phyloP scores from a whole-genome alignment of 2,797 vertebrate species.

The Amphiprion clarkii region DNA sequence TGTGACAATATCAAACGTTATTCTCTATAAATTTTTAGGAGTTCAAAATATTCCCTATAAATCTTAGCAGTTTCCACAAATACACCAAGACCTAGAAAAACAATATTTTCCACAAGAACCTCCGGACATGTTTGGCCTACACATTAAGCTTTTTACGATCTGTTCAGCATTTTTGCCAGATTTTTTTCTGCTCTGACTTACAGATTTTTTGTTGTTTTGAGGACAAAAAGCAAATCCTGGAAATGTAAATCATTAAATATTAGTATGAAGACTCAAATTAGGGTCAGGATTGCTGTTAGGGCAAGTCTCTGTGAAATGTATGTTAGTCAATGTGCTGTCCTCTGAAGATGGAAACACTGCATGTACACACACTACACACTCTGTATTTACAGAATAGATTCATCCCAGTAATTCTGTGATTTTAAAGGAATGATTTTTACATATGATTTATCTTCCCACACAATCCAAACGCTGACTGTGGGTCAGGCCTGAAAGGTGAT shows the following conservation, averaged over 20 bases:
- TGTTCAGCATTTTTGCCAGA: no score
- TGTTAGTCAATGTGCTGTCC: background rate
- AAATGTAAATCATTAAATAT: background rate
- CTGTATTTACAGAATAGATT: background rate
- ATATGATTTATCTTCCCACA: slow-evolving; percentile 42
- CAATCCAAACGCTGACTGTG: slow-evolving; percentile 41
- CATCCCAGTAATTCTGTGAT: background rate
- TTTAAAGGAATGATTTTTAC: slow-evolving; percentile 6
- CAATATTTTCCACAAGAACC: no score
- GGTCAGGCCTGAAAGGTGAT: slow-evolving; percentile 67
- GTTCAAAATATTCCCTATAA: no score
- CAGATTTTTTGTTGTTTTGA: no score
- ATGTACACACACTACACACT: no score
- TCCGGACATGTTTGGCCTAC: no score
- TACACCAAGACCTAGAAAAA: no score
- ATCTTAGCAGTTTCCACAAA: no score
- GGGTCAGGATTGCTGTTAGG: background rate
- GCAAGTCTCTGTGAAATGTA: background rate
- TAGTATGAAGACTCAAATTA: background rate
- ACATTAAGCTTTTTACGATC: no score
- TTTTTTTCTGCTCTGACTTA: no score
- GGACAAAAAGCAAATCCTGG: background rate
- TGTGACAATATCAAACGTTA: no score
- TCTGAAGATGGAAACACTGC: background rate
- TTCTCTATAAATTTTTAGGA: no score